These are phyloP conservation scores for Diplolepis rosae DNA, from an alignment of 2,888 invertebrate species.

Conservation along the genomic window DNA sequence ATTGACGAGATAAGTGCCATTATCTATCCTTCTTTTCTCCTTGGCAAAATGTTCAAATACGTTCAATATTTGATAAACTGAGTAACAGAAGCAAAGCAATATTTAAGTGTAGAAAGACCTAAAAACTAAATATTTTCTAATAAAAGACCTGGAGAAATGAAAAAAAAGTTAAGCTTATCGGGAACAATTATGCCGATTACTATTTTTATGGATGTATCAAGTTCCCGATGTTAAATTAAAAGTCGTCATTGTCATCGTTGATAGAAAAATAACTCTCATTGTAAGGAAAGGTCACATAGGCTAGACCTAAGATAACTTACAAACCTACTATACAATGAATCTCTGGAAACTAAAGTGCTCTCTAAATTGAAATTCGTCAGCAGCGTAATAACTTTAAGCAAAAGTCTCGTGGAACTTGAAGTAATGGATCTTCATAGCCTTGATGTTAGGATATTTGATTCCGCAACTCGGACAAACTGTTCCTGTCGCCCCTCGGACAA, in stretches of 20 bases:
- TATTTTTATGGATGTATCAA: no score
- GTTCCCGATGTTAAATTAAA: no score
- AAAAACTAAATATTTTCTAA: no score
- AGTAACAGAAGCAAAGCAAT: neutral
- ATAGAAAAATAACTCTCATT: neutral
- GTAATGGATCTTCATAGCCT: conserved; percentile 69
- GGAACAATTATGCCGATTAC: no score
- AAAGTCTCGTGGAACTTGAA: conserved; percentile 65
- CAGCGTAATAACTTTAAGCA: neutral
- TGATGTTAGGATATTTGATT: conserved; percentile 68
- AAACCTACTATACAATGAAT: neutral
- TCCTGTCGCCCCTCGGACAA: conserved; percentile 58
- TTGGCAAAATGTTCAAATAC: neutral
- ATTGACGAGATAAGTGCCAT: no score
- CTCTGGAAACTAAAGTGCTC: neutral
- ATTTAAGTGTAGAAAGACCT: no score
- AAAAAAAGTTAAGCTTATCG: no score
- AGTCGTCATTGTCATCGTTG: neutral
- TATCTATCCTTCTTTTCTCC: neutral
- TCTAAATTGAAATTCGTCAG: neutral
- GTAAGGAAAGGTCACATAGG: no score
- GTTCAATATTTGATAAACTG: neutral
- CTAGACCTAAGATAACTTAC: neutral
- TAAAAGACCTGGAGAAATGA: neutral
- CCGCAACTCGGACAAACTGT: conserved; percentile 65